phyloP scores from a whole-genome alignment of 2,797 vertebrate genomes.

The Takifugu rubripes region DNA sequence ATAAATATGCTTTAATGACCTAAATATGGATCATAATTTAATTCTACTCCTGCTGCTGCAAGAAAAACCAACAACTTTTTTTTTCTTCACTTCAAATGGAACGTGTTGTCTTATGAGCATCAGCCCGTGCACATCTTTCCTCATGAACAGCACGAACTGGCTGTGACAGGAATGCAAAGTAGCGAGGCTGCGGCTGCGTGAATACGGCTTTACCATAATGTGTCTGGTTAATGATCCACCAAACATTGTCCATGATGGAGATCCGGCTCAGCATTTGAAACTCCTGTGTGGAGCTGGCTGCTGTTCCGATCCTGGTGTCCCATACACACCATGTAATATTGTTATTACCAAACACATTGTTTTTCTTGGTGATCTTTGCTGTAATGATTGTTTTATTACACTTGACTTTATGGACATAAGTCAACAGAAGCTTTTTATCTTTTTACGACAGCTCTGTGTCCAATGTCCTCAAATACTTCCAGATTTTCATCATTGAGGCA shows the following conservation, averaged over 20 bases:
- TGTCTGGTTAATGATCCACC: slow-evolving; percentile 72
- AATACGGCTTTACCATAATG: slow-evolving; percentile 40
- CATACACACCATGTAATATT: too few species aligned
- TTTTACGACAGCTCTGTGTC: slow-evolving; percentile 9
- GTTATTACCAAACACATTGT: too few species aligned
- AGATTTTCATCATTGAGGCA: too few species aligned
- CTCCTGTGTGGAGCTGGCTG: slow-evolving; percentile 10
- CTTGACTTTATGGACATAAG: slow-evolving; percentile 8
- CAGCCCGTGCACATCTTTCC: slow-evolving; percentile 62
- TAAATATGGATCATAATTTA: neutral
- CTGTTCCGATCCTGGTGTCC: slow-evolving; percentile 1
- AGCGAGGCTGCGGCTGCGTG: slow-evolving; percentile 46
- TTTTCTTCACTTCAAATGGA: slow-evolving; percentile 40
- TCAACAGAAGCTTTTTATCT: slow-evolving; percentile 40
- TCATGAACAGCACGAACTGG: slow-evolving; percentile 65
- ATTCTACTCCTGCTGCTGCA: neutral
- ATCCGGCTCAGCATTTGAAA: slow-evolving; percentile 14
- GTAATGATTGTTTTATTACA: neutral
- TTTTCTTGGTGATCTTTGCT: neutral
- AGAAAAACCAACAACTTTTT: slow-evolving; percentile 22
- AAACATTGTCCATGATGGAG: slow-evolving; percentile 22
- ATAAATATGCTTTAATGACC: neutral
- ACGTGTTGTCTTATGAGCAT: slow-evolving; percentile 46
- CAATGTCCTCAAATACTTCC: too few species aligned
- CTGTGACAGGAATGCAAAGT: slow-evolving; percentile 79